Evolutionary conservation across 2,113 vertebrate species (phyloP).

Genomic region (Odocoileus hemionus): DNA sequence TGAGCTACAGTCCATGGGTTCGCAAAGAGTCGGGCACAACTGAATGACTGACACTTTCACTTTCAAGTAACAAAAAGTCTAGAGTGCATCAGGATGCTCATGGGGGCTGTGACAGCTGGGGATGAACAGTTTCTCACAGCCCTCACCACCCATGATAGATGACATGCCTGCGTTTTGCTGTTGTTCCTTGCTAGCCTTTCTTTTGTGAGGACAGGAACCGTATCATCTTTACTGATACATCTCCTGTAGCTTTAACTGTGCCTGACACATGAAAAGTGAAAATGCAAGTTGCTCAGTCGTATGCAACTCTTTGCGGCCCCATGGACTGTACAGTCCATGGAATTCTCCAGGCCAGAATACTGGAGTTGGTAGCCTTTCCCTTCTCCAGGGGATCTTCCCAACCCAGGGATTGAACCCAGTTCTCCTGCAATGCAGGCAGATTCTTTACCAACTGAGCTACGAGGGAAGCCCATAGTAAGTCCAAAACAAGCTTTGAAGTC

Average conservation of each 20-base stretch:
- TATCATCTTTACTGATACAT: not conserved
- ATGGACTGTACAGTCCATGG: not conserved
- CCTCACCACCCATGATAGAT: not conserved
- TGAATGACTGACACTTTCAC: not conserved
- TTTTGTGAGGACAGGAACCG: not conserved
- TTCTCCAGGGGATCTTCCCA: not conserved
- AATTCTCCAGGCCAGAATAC: not conserved
- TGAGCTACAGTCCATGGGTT: not conserved
- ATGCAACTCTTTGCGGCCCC: rapidly evolving
- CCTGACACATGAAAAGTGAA: not conserved
- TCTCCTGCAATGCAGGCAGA: not conserved
- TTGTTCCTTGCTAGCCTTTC: not conserved
- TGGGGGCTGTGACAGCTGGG: too few species aligned
- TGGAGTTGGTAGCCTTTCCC: not conserved
- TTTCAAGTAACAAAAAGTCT: not conserved
- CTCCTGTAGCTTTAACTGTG: rapidly evolving
- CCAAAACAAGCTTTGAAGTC: not conserved
- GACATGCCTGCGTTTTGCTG: not conserved
- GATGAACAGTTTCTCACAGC: not conserved
- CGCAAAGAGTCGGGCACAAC: not conserved
- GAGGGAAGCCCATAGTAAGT: not conserved
- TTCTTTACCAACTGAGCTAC: not conserved
- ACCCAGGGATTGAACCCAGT: not conserved
- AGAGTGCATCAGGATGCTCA: too few species aligned
- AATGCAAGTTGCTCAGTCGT: not conserved